Conservation (phyloP, 2,797 vertebrate species). For the Helicolenus hilgendorfi region DNA sequence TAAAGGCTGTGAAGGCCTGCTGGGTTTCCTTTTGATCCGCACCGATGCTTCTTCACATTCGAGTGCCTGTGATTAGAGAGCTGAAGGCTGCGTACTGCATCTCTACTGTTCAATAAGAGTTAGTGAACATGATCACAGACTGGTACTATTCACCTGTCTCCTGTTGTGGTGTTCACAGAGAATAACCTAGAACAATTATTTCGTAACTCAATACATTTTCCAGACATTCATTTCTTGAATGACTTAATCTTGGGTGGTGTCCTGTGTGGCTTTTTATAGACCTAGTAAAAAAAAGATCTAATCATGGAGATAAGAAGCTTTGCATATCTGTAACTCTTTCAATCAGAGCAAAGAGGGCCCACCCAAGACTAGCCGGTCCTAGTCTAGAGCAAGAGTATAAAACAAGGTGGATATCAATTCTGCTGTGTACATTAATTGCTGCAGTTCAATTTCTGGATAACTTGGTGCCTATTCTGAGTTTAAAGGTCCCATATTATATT, state of each 20-base stretch:
- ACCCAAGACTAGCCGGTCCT: background rate
- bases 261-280: background rate
- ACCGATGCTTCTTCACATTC: background rate
- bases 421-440: background rate
- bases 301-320: slow-evolving; percentile 23
- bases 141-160: background rate
- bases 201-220: background rate
- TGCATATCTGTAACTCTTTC: background rate
- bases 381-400: background rate
- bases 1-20: slow-evolving; percentile 25
- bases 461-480: background rate
- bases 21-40: slow-evolving; percentile 5
- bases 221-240: background rate
- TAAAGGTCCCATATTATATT: background rate
- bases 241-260: slow-evolving; percentile 14
- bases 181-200: background rate
- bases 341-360: background rate
- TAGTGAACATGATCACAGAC: background rate
- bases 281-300: background rate
- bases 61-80: background rate
- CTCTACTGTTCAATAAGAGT: background rate
- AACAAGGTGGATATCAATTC: background rate
- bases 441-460: background rate
- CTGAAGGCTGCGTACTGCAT: background rate
- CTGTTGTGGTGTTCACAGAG: background rate